Conservation (phyloP, 1,140 invertebrate genomes). For the Bombus vancouverensis region DNA sequence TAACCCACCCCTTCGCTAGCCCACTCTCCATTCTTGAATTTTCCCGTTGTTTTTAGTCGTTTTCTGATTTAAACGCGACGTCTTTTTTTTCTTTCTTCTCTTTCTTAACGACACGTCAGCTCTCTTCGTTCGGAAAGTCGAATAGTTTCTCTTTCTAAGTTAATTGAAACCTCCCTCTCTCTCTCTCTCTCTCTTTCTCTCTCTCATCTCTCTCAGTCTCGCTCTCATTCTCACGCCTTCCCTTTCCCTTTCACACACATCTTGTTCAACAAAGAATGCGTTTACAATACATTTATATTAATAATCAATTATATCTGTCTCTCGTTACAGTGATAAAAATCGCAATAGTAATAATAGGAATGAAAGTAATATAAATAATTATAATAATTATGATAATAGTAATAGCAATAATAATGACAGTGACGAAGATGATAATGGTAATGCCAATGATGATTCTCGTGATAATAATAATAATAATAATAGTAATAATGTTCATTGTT, state of each 20-base stretch:
- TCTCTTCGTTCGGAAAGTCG: slow-evolving; percentile 33
- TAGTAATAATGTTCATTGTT: slow-evolving; percentile 25
- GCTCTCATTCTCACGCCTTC: neutral
- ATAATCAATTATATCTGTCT: slow-evolving; percentile 17
- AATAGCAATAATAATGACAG: slow-evolving; percentile 55
- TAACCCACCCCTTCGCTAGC: too few species aligned
- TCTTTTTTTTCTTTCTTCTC: slow-evolving; percentile 40
- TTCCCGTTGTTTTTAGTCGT: neutral
- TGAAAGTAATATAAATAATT: slow-evolving; percentile 44
- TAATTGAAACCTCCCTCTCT: too few species aligned
- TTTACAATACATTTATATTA: neutral
- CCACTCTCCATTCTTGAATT: neutral
- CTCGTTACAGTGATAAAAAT: slow-evolving; percentile 72
- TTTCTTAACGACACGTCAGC: neutral
- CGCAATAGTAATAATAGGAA: slow-evolving; percentile 55
- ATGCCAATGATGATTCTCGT: slow-evolving; percentile 64
- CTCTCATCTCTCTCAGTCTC: too few species aligned
- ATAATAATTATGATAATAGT: slow-evolving; percentile 66
- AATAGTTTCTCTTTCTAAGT: neutral
- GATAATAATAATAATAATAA: slow-evolving; percentile 51
- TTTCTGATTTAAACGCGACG: neutral
- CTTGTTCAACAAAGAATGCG: slow-evolving; percentile 23
- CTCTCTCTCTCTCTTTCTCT: too few species aligned
- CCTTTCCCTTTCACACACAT: neutral
- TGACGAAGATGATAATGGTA: slow-evolving; percentile 52